Conservation (phyloP, 2,113 vertebrate genomes). For the Haemorhous mexicanus region DNA sequence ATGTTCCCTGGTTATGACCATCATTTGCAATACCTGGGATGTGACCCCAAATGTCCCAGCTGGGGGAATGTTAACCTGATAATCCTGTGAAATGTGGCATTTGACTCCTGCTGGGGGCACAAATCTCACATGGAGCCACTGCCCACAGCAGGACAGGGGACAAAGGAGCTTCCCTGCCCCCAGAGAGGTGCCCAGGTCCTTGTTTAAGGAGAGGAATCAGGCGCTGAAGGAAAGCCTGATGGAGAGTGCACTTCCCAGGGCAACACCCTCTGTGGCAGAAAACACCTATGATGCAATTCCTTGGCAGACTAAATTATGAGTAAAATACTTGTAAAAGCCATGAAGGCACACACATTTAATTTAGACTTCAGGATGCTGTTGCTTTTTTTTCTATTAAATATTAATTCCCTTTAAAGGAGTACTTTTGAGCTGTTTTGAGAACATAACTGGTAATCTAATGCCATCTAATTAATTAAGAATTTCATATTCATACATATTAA, state of each 20-base stretch:
- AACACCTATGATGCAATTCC: neutral
- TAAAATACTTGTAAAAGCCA: neutral
- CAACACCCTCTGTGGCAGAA: neutral
- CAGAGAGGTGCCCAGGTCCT: neutral
- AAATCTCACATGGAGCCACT: neutral
- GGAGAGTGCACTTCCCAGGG: neutral
- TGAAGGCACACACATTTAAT: conserved; percentile 15
- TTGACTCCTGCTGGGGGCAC: neutral
- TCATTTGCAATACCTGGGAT: neutral
- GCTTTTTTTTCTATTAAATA: conserved; percentile 28
- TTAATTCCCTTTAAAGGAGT: conserved; percentile 33
- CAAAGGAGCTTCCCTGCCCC: neutral
- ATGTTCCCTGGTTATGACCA: rapidly evolving
- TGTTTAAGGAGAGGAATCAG: neutral
- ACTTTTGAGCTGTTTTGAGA: conserved; percentile 45
- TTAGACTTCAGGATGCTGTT: conserved; percentile 17
- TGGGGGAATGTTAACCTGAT: neutral
- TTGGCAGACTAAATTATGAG: neutral
- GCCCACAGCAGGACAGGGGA: rapidly evolving
- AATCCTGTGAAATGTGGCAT: neutral
- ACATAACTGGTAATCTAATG: conserved; percentile 8
- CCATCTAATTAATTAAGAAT: conserved; percentile 52
- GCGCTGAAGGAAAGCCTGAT: neutral
- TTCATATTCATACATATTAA: conserved; percentile 27
- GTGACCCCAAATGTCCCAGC: neutral